Evolutionary conservation across 2,888 invertebrate species (phyloP).

Genomic region (Euplexia lucipara): DNA sequence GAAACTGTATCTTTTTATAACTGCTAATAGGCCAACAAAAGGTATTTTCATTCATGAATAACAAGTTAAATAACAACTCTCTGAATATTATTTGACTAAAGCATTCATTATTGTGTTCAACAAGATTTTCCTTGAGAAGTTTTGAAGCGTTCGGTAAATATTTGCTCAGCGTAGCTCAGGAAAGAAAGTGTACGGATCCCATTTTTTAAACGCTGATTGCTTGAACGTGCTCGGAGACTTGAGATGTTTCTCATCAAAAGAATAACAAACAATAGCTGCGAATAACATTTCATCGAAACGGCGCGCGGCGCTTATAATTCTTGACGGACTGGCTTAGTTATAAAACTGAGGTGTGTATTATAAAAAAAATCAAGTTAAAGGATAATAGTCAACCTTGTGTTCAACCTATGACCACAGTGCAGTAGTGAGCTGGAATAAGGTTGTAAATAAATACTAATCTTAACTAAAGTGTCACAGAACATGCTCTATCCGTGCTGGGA

Average conservation of each 20-base stretch:
- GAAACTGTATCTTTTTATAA: neutral
- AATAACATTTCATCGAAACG: conserved; percentile 7
- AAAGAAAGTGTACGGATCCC: conserved; percentile 38
- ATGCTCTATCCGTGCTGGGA: neutral
- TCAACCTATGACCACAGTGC: no score
- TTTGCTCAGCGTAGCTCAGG: conserved; percentile 42
- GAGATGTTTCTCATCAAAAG: conserved; percentile 29
- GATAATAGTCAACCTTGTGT: no score
- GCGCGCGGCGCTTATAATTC: neutral
- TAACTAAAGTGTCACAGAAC: conserved; percentile 24
- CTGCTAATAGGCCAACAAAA: conserved; percentile 44
- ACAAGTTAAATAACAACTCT: conserved; percentile 49
- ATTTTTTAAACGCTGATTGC: conserved; percentile 50
- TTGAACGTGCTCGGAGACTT: conserved; percentile 45
- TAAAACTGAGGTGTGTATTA: no score
- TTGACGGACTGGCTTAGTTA: neutral
- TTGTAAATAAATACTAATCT: conserved; percentile 32
- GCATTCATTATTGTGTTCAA: conserved; percentile 58
- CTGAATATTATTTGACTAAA: conserved; percentile 52
- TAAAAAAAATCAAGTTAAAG: no score
- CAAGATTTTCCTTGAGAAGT: conserved; percentile 55
- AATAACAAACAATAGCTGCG: conserved; percentile 25
- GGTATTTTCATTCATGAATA: conserved; percentile 45
- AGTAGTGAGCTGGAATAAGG: neutral
- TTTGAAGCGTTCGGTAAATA: conserved; percentile 51